phyloP scores from a whole-genome alignment of 2,113 vertebrate species.

The Amphilophus citrinellus region DNA sequence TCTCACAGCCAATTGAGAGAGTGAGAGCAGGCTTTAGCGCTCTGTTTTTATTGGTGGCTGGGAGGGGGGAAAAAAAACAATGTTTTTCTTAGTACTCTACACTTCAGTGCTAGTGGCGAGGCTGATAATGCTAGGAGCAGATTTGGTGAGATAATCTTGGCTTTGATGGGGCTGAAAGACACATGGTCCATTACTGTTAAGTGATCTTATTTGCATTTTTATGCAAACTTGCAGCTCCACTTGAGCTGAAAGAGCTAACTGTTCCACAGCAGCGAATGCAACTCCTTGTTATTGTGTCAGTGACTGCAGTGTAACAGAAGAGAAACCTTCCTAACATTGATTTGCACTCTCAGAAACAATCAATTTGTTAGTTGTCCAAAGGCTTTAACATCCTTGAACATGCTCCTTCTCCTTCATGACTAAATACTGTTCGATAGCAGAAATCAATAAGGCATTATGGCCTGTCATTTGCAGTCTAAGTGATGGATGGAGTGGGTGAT shows the following conservation, averaged over 20 bases:
- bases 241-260: slow-evolving; percentile 16
- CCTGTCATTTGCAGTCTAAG: slow-evolving; percentile 25
- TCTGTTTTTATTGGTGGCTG: slow-evolving; percentile 59
- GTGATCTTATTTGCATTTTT: slow-evolving; percentile 69
- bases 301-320: neutral
- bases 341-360: slow-evolving; percentile 41
- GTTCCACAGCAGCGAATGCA: neutral
- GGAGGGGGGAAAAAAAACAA: slow-evolving; percentile 51
- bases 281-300: neutral
- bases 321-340: slow-evolving; percentile 54
- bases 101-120: slow-evolving; percentile 14
- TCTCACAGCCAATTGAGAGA: slow-evolving; percentile 71
- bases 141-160: slow-evolving; percentile 63
- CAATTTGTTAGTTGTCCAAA: slow-evolving; percentile 22
- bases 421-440: slow-evolving; percentile 36
- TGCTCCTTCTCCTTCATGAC: slow-evolving; percentile 21
- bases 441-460: slow-evolving; percentile 56
- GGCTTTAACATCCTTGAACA: slow-evolving; percentile 50
- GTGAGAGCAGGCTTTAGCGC: slow-evolving; percentile 41
- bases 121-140: slow-evolving; percentile 57
- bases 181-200: slow-evolving; percentile 69
- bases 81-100: slow-evolving; percentile 50
- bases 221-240: slow-evolving; percentile 34
- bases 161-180: slow-evolving; percentile 69
- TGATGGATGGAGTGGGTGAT: neutral